These are phyloP conservation scores for Bos indicus DNA, from an alignment of 2,113 vertebrate species.

Conservation along the genomic window DNA sequence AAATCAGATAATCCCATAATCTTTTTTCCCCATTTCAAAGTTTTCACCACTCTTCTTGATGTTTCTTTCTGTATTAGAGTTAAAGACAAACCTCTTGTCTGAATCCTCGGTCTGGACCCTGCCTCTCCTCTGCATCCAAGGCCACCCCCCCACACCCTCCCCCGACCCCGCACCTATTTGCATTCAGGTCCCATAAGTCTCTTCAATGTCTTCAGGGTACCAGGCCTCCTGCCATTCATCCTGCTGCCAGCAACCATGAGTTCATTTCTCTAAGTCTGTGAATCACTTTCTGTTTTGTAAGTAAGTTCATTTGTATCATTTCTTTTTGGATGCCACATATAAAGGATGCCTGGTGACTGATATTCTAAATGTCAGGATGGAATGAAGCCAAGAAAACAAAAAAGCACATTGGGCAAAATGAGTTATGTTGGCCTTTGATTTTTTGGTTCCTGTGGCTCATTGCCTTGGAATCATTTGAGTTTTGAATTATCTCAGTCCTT, in stretches of 20 bases:
- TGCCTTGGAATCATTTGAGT: background rate
- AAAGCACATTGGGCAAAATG: background rate
- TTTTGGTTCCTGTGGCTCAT: background rate
- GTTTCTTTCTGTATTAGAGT: background rate
- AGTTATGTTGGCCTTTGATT: background rate
- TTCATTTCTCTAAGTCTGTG: background rate
- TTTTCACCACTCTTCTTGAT: background rate
- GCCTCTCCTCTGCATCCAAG: background rate
- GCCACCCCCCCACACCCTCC: fast-evolving
- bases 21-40: background rate
- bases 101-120: background rate
- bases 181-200: background rate
- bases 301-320: background rate
- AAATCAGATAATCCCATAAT: background rate
- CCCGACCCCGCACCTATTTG: fast-evolving
- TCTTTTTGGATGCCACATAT: background rate
- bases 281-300: background rate
- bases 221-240: too few species aligned
- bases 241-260: background rate
- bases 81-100: background rate
- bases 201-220: background rate
- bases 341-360: background rate
- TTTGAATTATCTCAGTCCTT: background rate
- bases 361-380: background rate
- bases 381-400: background rate